Percentiles rank a stretch among this genome's conserved stretches.
Conservation (phyloP, 1,140 invertebrate species). For the Lepidotrigona ventralis region DNA sequence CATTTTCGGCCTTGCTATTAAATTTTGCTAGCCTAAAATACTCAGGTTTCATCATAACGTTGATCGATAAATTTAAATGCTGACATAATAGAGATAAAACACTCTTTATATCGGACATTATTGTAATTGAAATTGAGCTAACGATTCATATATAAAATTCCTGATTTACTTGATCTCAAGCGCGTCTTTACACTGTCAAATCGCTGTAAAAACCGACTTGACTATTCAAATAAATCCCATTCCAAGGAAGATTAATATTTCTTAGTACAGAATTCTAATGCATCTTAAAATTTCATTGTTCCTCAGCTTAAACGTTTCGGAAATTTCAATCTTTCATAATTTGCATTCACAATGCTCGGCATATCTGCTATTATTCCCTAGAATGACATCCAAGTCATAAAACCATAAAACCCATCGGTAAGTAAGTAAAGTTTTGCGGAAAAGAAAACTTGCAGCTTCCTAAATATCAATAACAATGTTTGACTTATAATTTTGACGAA, state of each 20-base stretch:
- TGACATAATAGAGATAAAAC: conserved; percentile 64
- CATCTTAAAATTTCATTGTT: neutral
- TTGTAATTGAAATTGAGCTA: conserved; percentile 2
- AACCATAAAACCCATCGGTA: neutral
- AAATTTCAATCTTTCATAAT: neutral
- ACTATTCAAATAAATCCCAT: neutral
- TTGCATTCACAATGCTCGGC: too few relatives aligned
- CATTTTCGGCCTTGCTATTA: conserved; percentile 47
- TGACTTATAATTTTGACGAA: neutral
- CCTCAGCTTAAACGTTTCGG: too few relatives aligned
- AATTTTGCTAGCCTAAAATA: conserved; percentile 68
- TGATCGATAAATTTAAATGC: conserved; percentile 60
- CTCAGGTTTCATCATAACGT: conserved; percentile 62
- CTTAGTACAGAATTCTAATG: neutral
- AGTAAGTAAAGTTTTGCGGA: neutral
- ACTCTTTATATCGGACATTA: conserved; percentile 65
- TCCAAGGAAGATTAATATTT: neutral
- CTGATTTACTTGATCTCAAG: neutral
- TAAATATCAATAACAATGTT: neutral
- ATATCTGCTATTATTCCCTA: neutral
- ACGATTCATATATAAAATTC: neutral
- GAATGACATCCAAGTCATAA: neutral
- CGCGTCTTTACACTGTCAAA: neutral
- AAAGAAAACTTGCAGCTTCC: neutral
- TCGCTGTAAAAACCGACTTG: too few relatives aligned